Conservation (phyloP, 1,140 invertebrate genomes). For the Eupristina koningsbergeri region DNA sequence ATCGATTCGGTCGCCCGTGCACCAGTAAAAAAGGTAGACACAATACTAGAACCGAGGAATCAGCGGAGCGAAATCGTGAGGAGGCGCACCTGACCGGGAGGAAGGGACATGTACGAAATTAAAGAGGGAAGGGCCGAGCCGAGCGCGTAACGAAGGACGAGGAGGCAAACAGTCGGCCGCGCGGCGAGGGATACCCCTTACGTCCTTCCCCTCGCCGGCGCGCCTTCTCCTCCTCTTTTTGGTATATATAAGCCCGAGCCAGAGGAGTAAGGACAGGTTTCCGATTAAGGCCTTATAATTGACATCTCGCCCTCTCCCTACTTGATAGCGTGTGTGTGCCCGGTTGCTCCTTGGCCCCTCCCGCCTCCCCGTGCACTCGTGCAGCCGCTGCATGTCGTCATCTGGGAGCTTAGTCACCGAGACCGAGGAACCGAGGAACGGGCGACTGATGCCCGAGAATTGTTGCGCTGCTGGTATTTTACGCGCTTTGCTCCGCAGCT, state of each 20-base stretch:
- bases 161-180: conserved; percentile 21
- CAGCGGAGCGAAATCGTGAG: background rate
- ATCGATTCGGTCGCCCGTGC: background rate
- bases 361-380: background rate
- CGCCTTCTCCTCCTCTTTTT: conserved; percentile 54
- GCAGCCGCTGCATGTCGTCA: conserved; percentile 12
- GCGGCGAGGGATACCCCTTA: background rate
- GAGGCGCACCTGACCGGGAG: background rate
- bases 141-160: conserved; percentile 24
- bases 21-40: background rate
- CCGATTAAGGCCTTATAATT: conserved; percentile 73
- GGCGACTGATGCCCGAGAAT: conserved; percentile 57
- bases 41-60: conserved; percentile 7
- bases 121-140: conserved; percentile 15
- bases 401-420: conserved; percentile 67
- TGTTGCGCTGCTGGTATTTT: conserved; percentile 49
- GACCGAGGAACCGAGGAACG: too few species aligned
- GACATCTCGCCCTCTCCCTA: conserved; percentile 62
- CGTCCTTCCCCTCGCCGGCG: conserved; percentile 46
- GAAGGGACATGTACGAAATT: conserved; percentile 43
- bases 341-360: conserved; percentile 21
- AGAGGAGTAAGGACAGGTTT: conserved; percentile 72
- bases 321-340: background rate
- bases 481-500: conserved; percentile 21
- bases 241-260: conserved; percentile 63